phyloP scores from a whole-genome alignment of 1,140 invertebrate genomes.

The Eurosta solidaginis region DNA sequence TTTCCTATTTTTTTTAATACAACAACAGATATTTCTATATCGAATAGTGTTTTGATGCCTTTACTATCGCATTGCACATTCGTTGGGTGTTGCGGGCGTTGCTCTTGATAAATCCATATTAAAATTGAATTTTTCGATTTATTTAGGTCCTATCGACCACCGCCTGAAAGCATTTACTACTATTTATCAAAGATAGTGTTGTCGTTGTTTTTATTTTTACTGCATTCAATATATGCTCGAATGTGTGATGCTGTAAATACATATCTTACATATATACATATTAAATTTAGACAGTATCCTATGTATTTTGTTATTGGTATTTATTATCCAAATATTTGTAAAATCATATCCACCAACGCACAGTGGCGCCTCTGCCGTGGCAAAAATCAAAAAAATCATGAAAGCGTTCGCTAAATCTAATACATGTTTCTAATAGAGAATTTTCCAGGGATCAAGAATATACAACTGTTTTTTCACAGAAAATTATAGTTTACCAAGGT shows the following conservation, averaged over 20 bases:
- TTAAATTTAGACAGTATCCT: too few relatives aligned
- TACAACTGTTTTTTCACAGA: too few relatives aligned
- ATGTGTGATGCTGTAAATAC: neutral
- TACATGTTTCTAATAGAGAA: too few relatives aligned
- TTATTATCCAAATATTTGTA: too few relatives aligned
- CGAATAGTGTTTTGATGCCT: neutral
- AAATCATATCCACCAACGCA: too few relatives aligned
- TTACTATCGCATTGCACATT: neutral
- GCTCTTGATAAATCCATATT: constrained; percentile 20
- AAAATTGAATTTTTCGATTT: constrained; percentile 18
- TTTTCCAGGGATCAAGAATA: too few relatives aligned
- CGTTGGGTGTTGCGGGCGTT: constrained; percentile 5
- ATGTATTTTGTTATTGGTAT: too few relatives aligned
- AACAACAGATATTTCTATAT: neutral
- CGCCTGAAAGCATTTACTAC: neutral
- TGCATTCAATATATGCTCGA: neutral
- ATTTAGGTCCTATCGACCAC: neutral
- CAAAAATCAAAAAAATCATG: too few relatives aligned
- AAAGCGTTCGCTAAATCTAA: too few relatives aligned
- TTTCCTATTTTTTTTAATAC: neutral
- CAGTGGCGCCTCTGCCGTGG: too few relatives aligned
- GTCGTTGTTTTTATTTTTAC: neutral
- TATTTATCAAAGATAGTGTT: neutral
- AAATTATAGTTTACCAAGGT: too few relatives aligned
- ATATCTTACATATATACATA: neutral